Conservation (phyloP, 2,888 invertebrate species). For the Athalia rosae region DNA sequence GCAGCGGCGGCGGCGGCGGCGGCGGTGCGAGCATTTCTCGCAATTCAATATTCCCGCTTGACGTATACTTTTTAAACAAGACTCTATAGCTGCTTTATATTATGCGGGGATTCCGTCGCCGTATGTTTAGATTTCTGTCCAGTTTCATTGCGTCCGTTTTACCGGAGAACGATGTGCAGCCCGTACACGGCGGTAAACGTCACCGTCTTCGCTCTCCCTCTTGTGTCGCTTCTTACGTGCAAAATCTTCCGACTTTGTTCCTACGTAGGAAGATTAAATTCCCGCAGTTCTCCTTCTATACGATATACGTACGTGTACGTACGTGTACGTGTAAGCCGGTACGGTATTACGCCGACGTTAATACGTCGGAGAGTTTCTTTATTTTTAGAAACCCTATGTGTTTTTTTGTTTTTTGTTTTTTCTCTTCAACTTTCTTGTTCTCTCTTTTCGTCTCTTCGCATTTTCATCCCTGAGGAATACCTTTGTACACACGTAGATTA, state of each 20-base stretch:
- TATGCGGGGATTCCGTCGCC: conserved; percentile 10
- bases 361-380: no score
- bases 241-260: background rate
- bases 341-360: no score
- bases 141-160: conserved; percentile 9
- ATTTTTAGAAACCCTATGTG: background rate
- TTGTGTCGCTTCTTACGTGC: background rate
- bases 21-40: background rate
- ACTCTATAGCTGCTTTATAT: conserved; percentile 21
- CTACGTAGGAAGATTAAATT: no score
- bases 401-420: background rate
- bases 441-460: conserved; percentile 20
- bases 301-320: no score
- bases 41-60: conserved; percentile 26
- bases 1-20: background rate
- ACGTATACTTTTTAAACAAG: conserved; percentile 6
- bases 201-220: background rate
- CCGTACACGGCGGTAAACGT: no score
- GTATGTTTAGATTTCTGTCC: conserved; percentile 34
- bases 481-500: background rate
- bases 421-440: background rate
- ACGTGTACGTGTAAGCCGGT: no score
- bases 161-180: no score
- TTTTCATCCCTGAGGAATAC: background rate
- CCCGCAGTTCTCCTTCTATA: no score